A percentile compares a stretch with the other conserved stretches of the same genome.
These are phyloP conservation scores for Petrolisthes cinctipes DNA, from an alignment of 2,888 invertebrate genomes.

Conservation along the genomic window DNA sequence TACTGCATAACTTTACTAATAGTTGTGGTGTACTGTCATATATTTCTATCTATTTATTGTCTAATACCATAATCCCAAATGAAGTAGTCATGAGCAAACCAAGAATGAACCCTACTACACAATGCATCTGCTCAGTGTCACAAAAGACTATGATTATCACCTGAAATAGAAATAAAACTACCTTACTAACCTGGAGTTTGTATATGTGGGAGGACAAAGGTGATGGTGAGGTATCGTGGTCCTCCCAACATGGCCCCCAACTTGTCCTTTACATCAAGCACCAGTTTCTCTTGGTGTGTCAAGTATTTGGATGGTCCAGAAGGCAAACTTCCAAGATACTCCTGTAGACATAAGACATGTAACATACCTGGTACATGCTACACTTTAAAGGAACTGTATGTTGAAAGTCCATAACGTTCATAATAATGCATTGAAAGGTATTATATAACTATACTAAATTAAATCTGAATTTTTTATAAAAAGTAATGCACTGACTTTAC, in stretches of 20 bases:
- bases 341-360: conserved; percentile 53
- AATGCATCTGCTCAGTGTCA: too few relatives aligned
- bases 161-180: too few relatives aligned
- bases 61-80: too few relatives aligned
- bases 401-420: not conserved
- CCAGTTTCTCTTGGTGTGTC: conserved; percentile 75
- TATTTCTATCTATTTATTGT: not conserved
- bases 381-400: too few relatives aligned
- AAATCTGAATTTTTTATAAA: too few relatives aligned
- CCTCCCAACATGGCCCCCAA: conserved; percentile 73
- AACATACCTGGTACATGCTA: too few relatives aligned
- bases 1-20: too few relatives aligned
- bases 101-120: too few relatives aligned
- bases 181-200: conserved; percentile 66
- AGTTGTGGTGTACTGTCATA: too few relatives aligned
- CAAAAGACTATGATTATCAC: too few relatives aligned
- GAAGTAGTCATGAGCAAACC: too few relatives aligned
- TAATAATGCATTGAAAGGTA: not conserved
- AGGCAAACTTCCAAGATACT: conserved; percentile 63
- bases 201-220: conserved; percentile 80
- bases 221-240: conserved; percentile 71
- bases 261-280: conserved; percentile 75
- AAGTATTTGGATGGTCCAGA: conserved; percentile 69
- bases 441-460: not conserved
- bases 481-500: too few relatives aligned